phyloP scores from a whole-genome alignment of 2,888 invertebrate species.

The Melanostoma mellinum region DNA sequence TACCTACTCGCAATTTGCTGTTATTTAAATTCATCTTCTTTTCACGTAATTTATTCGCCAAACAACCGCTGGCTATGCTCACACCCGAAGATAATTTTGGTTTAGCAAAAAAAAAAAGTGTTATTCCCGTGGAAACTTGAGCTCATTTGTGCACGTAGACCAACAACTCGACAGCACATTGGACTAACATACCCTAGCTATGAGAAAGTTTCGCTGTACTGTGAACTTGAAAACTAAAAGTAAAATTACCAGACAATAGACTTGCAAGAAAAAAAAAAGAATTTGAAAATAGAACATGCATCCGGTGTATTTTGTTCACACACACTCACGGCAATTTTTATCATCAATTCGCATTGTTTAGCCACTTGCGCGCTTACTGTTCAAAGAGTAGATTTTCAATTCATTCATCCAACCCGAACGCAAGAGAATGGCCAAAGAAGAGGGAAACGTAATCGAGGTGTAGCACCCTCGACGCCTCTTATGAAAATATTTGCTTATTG shows the following conservation, averaged over 20 bases:
- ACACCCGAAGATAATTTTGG: slow-evolving; percentile 30
- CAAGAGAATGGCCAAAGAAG: background rate
- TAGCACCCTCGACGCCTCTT: slow-evolving; percentile 5
- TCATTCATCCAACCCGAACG: slow-evolving; percentile 4
- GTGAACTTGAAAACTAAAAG: slow-evolving; percentile 65
- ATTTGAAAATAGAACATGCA: slow-evolving; percentile 61
- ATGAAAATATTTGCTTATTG: slow-evolving; percentile 16
- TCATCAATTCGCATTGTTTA: slow-evolving; percentile 48
- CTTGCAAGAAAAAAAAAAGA: slow-evolving; percentile 11
- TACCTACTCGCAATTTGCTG: background rate
- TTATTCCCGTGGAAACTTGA: slow-evolving; percentile 36
- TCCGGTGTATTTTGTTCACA: slow-evolving; percentile 50
- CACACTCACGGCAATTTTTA: slow-evolving; percentile 26
- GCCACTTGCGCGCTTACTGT: slow-evolving; percentile 21
- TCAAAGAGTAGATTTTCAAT: slow-evolving; percentile 20
- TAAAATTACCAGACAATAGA: slow-evolving; percentile 55
- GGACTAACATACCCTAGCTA: slow-evolving; percentile 29
- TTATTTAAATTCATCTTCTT: slow-evolving; percentile 27
- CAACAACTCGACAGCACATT: background rate
- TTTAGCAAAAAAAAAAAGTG: slow-evolving; percentile 23
- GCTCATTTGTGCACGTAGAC: slow-evolving; percentile 53
- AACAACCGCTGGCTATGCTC: background rate
- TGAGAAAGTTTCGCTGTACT: slow-evolving; percentile 57
- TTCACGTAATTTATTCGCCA: slow-evolving; percentile 52
- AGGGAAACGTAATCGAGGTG: background rate